Percentiles rank a stretch among this genome's conserved stretches.
Conservation (phyloP, 1,140 invertebrate genomes). For the Drosophila willistoni region DNA sequence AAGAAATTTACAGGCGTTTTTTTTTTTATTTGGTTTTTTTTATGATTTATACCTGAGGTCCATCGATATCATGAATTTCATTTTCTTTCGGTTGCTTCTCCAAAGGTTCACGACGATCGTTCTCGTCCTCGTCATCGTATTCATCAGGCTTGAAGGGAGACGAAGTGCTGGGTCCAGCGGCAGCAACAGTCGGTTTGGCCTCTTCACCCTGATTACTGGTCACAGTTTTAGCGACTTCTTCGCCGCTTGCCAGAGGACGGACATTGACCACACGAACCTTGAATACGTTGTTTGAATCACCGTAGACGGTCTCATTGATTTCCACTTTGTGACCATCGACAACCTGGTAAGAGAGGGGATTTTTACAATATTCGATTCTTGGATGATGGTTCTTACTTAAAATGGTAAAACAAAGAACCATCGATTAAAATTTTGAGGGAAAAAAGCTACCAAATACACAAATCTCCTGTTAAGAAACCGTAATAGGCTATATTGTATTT, state of each 20-base stretch:
- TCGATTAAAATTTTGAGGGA: no score
- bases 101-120: constrained; percentile 55
- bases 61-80: constrained; percentile 68
- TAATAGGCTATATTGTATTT: no score
- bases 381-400: no score
- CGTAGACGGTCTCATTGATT: constrained; percentile 78
- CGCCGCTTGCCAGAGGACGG: constrained; percentile 73
- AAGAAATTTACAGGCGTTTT: constrained; percentile 3
- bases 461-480: no score
- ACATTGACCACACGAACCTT: constrained; percentile 79
- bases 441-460: no score
- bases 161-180: constrained; percentile 40
- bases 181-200: constrained; percentile 16
- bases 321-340: constrained; percentile 79
- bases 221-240: constrained; percentile 62
- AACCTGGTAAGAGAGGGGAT: constrained; percentile 41
- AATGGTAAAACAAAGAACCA: no score
- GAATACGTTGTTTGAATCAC: constrained; percentile 66
- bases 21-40: constrained; percentile 15
- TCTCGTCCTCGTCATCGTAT: constrained; percentile 52
- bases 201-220: constrained; percentile 30
- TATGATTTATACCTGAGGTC: constrained; percentile 59
- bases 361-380: no score
- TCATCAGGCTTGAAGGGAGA: constrained; percentile 43
- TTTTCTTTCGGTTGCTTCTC: constrained; percentile 64